Percentiles rank a stretch among this genome's conserved stretches.
Evolutionary conservation across 30 jellyfish, hydroid and myxozoan genomes (phyloP).

Genomic region (Chrysaora quinquecirrha): DNA sequence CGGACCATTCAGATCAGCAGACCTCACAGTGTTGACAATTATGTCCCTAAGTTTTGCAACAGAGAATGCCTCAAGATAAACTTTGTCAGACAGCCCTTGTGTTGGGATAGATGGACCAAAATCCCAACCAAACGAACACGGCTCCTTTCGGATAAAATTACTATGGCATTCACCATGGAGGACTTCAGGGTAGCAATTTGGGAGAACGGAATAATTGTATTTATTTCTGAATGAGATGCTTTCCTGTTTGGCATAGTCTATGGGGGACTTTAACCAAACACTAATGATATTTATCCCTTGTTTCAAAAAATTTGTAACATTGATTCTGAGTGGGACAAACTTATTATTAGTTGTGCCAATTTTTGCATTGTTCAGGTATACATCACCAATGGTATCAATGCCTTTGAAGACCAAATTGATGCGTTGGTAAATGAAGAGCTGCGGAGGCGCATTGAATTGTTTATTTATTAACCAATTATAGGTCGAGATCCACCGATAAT

Average conservation of each 20-base stretch:
- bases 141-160: conserved; percentile 91
- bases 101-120: conserved; percentile 70
- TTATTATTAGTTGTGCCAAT: conserved; percentile 67
- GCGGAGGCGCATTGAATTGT: background rate
- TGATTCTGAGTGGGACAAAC: conserved; percentile 43
- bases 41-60: background rate
- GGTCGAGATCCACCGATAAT: conserved; percentile 48
- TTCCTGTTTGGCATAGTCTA: conserved; percentile 35
- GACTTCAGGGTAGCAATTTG: conserved; percentile 67
- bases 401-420: conserved; percentile 53
- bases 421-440: background rate
- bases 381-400: conserved; percentile 73
- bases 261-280: conserved; percentile 60
- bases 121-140: conserved; percentile 95
- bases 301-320: conserved; percentile 19
- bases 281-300: conserved; percentile 39
- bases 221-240: conserved; percentile 37
- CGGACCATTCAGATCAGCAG: background rate
- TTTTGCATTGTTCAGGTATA: conserved; percentile 41
- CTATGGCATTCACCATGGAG: conserved; percentile 91
- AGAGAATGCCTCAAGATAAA: conserved; percentile 4
- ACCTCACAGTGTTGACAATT: background rate
- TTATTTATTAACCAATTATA: conserved; percentile 36
- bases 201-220: conserved; percentile 71
- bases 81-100: conserved; percentile 41